Evolutionary conservation across 2,888 invertebrate species (phyloP).

Genomic region (Brenthis ino): DNA sequence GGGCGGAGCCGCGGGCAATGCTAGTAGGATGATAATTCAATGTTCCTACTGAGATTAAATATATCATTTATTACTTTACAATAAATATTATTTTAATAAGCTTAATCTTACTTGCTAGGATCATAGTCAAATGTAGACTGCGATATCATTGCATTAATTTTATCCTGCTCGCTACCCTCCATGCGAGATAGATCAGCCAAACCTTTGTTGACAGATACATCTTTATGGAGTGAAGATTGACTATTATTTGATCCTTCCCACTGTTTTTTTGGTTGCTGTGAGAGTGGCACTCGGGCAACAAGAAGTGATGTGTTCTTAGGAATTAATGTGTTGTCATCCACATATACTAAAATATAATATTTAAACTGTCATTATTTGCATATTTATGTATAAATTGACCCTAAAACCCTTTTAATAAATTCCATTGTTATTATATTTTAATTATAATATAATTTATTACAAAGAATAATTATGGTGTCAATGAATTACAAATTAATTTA

Average conservation of each 20-base stretch:
- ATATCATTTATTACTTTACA: too few species aligned
- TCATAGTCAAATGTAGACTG: conserved; percentile 98
- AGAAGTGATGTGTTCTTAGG: conserved; percentile 98
- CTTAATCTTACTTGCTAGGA: conserved; percentile 92
- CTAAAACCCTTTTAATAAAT: too few species aligned
- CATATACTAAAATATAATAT: conserved; percentile 87
- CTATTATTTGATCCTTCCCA: conserved; percentile 85
- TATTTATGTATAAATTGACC: not conserved
- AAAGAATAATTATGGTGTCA: not conserved
- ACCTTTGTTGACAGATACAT: conserved; percentile 83
- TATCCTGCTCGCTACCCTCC: conserved; percentile 98
- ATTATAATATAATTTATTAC: not conserved
- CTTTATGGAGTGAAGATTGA: conserved; percentile 69
- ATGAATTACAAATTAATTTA: not conserved
- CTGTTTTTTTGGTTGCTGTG: conserved; percentile 88
- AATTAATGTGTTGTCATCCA: conserved; percentile 94
- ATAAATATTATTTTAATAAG: not conserved
- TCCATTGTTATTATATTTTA: not conserved
- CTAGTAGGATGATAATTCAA: not conserved
- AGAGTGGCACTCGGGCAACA: conserved; percentile 95
- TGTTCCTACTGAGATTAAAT: too few species aligned
- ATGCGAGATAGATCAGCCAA: conserved; percentile 93
- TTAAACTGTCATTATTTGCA: not conserved
- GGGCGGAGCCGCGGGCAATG: too few species aligned
- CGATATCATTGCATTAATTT: conserved; percentile 98